Evolutionary conservation across 2,797 vertebrate genomes (phyloP).

Genomic region (Luscinia megarhynchos): DNA sequence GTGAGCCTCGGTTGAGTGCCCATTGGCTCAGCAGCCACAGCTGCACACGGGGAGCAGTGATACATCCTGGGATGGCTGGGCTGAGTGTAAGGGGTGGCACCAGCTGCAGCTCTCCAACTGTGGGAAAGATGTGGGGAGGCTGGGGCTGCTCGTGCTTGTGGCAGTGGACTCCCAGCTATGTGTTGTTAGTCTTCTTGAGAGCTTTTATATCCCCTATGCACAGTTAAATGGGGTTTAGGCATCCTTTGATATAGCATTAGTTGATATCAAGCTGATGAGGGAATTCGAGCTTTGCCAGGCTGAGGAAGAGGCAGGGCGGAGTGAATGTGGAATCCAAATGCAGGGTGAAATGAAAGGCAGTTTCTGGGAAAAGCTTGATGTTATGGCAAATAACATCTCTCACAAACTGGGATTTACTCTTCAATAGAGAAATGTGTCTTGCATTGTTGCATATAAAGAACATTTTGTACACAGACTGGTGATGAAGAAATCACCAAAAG

Average conservation of each 20-base stretch:
- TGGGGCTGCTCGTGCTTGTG: neutral
- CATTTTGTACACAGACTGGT: neutral
- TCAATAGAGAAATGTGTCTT: neutral
- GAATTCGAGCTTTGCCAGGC: neutral
- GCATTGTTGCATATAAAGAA: neutral
- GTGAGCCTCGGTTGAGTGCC: neutral
- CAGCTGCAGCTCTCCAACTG: constrained; percentile 20
- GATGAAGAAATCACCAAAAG: neutral
- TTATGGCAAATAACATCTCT: neutral
- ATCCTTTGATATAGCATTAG: neutral
- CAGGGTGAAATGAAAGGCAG: neutral
- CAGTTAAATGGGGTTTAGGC: neutral
- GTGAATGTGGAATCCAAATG: neutral
- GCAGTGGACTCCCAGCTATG: neutral
- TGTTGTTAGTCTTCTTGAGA: neutral
- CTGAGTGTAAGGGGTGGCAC: neutral
- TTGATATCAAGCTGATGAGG: neutral
- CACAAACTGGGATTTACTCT: neutral
- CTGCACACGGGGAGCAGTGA: neutral
- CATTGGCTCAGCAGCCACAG: neutral
- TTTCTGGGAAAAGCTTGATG: neutral
- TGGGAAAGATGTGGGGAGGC: neutral
- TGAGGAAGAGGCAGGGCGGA: neutral
- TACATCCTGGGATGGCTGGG: neutral
- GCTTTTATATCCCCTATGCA: neutral